Conservation (phyloP, 2,113 vertebrate genomes). For the Gadus chalcogrammus region DNA sequence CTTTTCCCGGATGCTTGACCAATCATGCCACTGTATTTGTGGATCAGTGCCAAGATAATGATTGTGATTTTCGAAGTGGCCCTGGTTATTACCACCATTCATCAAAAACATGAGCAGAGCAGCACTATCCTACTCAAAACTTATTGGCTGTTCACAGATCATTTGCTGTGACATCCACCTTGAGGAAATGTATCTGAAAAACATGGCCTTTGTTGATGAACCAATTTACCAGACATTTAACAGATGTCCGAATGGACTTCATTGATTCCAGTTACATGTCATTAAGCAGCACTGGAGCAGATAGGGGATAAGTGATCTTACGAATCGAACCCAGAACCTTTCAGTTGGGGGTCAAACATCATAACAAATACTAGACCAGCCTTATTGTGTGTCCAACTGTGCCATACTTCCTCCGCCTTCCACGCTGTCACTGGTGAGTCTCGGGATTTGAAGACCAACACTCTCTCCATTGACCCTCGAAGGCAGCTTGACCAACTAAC, state of each 20-base stretch:
- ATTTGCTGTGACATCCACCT: neutral
- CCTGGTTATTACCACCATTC: constrained; percentile 8
- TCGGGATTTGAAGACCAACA: neutral
- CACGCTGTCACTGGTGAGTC: neutral
- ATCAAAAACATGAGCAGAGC: neutral
- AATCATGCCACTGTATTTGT: neutral
- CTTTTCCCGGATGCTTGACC: neutral
- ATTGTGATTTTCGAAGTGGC: neutral
- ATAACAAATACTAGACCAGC: no score
- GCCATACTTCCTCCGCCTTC: neutral
- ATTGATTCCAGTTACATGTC: no score
- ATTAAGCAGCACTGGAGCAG: no score
- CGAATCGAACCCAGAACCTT: no score
- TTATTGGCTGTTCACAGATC: neutral
- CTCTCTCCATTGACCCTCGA: constrained; percentile 11
- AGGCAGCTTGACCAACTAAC: constrained; percentile 19
- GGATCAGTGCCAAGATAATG: neutral
- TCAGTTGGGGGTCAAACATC: no score
- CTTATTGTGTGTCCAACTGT: no score
- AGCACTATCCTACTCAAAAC: neutral
- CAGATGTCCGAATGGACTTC: no score
- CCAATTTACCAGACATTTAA: neutral
- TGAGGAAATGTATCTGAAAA: neutral
- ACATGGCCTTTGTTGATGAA: neutral
- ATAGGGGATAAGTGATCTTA: no score